phyloP scores from a whole-genome alignment of 2,797 vertebrate species.

The Epinephelus coioides region DNA sequence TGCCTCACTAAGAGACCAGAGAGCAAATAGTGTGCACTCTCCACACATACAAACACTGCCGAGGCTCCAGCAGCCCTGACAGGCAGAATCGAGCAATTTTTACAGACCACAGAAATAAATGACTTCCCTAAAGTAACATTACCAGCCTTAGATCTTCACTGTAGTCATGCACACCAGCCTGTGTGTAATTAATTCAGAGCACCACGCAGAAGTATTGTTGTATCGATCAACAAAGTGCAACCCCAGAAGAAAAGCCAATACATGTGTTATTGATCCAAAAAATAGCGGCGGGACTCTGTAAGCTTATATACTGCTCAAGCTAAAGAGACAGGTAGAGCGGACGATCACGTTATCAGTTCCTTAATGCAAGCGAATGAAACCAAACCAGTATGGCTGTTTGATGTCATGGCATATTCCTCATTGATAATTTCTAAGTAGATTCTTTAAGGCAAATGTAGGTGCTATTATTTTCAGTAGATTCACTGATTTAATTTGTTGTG shows the following conservation, averaged over 20 bases:
- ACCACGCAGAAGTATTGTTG: conserved; percentile 47
- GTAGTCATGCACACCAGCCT: conserved; percentile 10
- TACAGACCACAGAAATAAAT: conserved; percentile 45
- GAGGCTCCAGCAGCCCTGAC: conserved; percentile 12
- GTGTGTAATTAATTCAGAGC: conserved; percentile 63
- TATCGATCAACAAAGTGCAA: conserved; percentile 66
- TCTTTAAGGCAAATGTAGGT: not conserved
- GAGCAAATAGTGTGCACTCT: conserved; percentile 13
- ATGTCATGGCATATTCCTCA: not conserved
- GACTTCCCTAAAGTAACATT: conserved; percentile 53
- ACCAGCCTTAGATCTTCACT: conserved; percentile 33
- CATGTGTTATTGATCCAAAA: conserved; percentile 69
- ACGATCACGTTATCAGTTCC: conserved; percentile 25
- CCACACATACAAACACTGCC: conserved; percentile 9
- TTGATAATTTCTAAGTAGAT: not conserved
- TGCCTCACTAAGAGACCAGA: conserved; percentile 31
- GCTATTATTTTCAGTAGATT: not conserved
- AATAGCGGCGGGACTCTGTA: conserved; percentile 31
- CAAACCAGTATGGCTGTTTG: not conserved
- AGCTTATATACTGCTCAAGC: conserved; percentile 24
- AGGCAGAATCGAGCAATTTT: conserved; percentile 25
- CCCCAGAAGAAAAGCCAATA: conserved; percentile 57
- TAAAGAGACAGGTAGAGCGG: conserved; percentile 30
- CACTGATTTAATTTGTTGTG: not conserved
- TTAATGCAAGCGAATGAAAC: conserved; percentile 7